Evolutionary conservation across 2,797 vertebrate genomes (phyloP), one percentile per base, ranked within the genome.

Genomic region (Bradypodion pumilum): DNA sequence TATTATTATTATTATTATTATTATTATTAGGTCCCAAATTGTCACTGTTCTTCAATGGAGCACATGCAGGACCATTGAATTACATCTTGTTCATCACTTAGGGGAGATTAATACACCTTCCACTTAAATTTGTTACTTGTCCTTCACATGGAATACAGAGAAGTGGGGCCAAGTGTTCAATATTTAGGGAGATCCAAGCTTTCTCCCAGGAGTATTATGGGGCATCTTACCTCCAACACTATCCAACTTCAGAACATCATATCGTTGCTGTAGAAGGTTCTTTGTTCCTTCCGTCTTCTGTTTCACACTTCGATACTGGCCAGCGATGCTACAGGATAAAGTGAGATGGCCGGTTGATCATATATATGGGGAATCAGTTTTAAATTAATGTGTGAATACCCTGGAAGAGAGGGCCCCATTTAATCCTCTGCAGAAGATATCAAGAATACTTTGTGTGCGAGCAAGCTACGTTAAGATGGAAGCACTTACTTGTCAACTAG

Each of bases 401-500:
- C 27, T 2, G 63, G n/a, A 40, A 59, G 56, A 40, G 29, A 13
- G 15, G 65, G 19, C 25, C 27, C 37, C 40, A 16, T 16, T 3
- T 21, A 12, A 65, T 73, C 27, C 60, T 40, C 6, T 21, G n/a
- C 13, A 9, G 16, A 37, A 13, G 16, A 25, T 16, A 73, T 19
- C 35, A 7, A 2, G 9, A 32, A 21, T 52, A 29, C 16, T 40
- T 76, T 44, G 32, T 8, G 37, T 16, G 19, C 49, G 46, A 2
- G 7, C 9, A 49, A 6, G 4, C 46, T 15, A 7, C 35, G 5
- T 23, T 0, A 27, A 7, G 7, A 56, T 5, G 52, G 72, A 21
- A 32, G 1, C 65, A 91, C 97, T n/a, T 94, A 99, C 99, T 96
- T 97, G 78, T 99, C 97, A 0, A 96, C 93, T 68, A 96, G 85